Evolutionary conservation across 2,888 invertebrate species (phyloP).

Genomic region (Adelognathus sp.): DNA sequence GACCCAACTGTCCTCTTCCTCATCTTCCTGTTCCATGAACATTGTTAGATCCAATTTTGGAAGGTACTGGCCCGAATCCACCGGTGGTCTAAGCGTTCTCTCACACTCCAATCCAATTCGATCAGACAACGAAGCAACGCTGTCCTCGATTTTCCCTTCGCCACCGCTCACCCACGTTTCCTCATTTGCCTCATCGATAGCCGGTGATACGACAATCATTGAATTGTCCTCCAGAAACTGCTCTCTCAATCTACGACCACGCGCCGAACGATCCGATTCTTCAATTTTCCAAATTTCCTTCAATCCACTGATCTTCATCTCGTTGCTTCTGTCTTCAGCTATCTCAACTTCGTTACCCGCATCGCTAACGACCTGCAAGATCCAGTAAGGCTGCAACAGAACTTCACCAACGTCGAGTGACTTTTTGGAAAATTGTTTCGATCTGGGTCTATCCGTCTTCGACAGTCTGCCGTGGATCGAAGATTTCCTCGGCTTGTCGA

Average conservation of each 20-base stretch:
- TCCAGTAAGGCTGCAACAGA: slow-evolving; percentile 65
- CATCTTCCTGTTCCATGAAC: slow-evolving; percentile 54
- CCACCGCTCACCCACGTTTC: background rate
- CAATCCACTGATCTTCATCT: slow-evolving; percentile 60
- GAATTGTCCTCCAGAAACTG: slow-evolving; percentile 58
- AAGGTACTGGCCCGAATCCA: slow-evolving; percentile 26
- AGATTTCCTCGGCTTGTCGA: slow-evolving; percentile 1
- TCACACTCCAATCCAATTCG: background rate
- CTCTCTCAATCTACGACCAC: slow-evolving; percentile 62
- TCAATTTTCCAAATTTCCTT: slow-evolving; percentile 63
- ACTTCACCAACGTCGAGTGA: background rate
- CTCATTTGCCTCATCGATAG: background rate
- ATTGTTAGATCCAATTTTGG: slow-evolving; percentile 53
- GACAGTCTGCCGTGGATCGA: slow-evolving; percentile 30
- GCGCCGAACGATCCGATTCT: slow-evolving; percentile 60
- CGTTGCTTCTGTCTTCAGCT: slow-evolving; percentile 55
- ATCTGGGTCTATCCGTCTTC: slow-evolving; percentile 14
- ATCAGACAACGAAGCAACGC: background rate
- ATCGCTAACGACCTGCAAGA: slow-evolving; percentile 64
- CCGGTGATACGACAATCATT: background rate
- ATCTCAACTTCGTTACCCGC: slow-evolving; percentile 57
- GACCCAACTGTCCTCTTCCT: slow-evolving; percentile 60
- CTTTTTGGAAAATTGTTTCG: slow-evolving; percentile 15
- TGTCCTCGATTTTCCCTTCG: background rate
- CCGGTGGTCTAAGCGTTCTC: slow-evolving; percentile 47